Conservation (phyloP, 1,140 invertebrate species). For the Macrobrachium rosenbergii region DNA sequence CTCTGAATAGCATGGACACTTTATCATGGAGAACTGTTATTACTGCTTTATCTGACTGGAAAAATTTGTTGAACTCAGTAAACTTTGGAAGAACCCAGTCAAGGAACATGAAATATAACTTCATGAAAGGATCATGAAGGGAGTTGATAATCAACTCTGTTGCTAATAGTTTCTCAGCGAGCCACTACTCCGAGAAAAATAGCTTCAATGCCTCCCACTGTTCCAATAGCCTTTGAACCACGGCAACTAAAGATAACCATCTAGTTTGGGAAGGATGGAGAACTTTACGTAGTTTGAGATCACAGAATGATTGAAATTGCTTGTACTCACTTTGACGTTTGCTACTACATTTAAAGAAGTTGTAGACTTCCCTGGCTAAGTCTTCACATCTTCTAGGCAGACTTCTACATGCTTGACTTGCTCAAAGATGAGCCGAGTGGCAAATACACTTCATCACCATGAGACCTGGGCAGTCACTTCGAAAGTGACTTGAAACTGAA, state of each 20-base stretch:
- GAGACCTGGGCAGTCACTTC: slow-evolving; percentile 11
- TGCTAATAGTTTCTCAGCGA: no score
- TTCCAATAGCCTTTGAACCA: slow-evolving; percentile 28
- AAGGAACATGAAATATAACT: no score
- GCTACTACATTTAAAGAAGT: slow-evolving; percentile 27
- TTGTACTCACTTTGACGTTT: slow-evolving; percentile 21
- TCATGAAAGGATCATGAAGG: no score
- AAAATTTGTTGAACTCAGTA: slow-evolving; percentile 32
- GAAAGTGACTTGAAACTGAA: slow-evolving; percentile 7
- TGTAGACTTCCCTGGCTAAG: slow-evolving; percentile 29
- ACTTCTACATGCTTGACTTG: slow-evolving; percentile 28
- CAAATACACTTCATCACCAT: slow-evolving; percentile 26
- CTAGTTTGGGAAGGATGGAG: slow-evolving; percentile 33
- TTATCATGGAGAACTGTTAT: slow-evolving; percentile 26
- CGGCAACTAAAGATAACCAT: slow-evolving; percentile 36
- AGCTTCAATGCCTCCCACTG: slow-evolving; percentile 28
- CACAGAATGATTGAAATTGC: slow-evolving; percentile 31
- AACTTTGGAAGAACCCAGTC: slow-evolving; percentile 8
- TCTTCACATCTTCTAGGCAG: slow-evolving; percentile 27
- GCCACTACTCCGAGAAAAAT: slow-evolving; percentile 24
- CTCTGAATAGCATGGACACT: slow-evolving; percentile 24
- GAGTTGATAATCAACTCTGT: no score
- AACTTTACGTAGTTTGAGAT: slow-evolving; percentile 15
- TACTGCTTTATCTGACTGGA: slow-evolving; percentile 33
- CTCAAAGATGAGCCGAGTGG: slow-evolving; percentile 25